Evolutionary conservation across 2,113 vertebrate species (phyloP).

Genomic region (Menura novaehollandiae): DNA sequence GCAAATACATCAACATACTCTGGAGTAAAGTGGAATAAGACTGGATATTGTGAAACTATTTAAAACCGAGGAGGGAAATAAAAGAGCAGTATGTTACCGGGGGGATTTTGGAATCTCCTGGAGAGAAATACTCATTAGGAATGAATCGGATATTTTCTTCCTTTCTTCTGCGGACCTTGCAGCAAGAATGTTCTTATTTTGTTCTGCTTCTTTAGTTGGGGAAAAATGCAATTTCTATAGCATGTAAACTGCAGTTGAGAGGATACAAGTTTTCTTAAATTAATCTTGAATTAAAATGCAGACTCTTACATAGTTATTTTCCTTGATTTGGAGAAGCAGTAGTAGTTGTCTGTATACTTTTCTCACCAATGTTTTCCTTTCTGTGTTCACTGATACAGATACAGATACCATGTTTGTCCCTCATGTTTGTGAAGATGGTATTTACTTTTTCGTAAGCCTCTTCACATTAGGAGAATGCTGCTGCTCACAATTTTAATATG

Average conservation of each 20-base stretch:
- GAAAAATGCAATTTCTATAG: not conserved
- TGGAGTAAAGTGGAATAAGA: not conserved
- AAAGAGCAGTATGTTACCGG: not conserved
- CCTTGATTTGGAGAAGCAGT: not conserved
- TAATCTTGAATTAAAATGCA: not conserved
- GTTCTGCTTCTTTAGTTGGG: not conserved
- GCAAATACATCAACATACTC: not conserved
- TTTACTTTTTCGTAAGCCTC: not conserved
- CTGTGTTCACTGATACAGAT: not conserved
- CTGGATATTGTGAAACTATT: not conserved
- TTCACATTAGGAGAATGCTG: not conserved
- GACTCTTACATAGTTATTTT: not conserved
- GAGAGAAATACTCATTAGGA: not conserved
- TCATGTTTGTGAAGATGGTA: not conserved
- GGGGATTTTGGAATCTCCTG: not conserved
- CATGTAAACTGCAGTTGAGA: not conserved
- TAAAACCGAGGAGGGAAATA: not conserved
- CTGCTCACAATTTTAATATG: not conserved
- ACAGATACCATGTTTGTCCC: not conserved
- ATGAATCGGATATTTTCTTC: not conserved
- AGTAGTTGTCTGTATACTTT: not conserved
- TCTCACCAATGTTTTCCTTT: not conserved
- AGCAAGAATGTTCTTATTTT: not conserved
- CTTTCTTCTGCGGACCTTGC: not conserved
- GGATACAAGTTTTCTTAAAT: not conserved